Evolutionary conservation across 2,888 invertebrate genomes (phyloP), one percentile per base, ranked within the genome.

Genomic region (Microplitis deprimator): DNA sequence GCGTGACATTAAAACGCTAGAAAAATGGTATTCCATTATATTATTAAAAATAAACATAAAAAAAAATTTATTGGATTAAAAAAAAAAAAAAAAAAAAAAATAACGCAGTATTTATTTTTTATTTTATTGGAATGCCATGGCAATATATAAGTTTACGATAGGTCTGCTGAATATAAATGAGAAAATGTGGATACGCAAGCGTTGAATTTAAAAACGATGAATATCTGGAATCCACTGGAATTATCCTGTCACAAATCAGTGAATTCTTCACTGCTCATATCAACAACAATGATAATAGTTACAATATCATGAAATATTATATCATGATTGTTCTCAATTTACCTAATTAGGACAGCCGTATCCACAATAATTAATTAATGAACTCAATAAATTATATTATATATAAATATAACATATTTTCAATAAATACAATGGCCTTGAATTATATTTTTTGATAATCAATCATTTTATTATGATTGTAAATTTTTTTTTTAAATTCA

Each of bases 291-390:
- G 38, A 38, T 10, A 59, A 62, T 50, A 68, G 68, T 67, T 38
- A 73, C 67, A 39, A 29, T 73, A 38, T 67, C n/a, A n/a, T n/a
- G n/a, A n/a, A n/a, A n/a, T 73, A 67, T 67, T 39, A 73, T 73
- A 60, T 67, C 59, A 73, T 41, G 39, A 73, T 73, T 73, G 73
- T 17, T 29, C 73, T 73, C 59, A 67, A 65, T 73, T 67, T 50
- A 7, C 41, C 59, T 13, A 72, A 40, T 72, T 41, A 20, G 5
- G 62, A 38, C 29, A 29, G 29, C 29, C 29, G 4, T 4, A 29
- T 29, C 4, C 29, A 29, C 29, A 29, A 29, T 29, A 29, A 29
- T 29, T 29, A 29, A 29, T 29, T 29, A 29, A 0, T 29, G 3
- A 29, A 29, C 29, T 20, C 20, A 29, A 29, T 29, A 29, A 29